Evolutionary conservation across 1,140 invertebrate genomes (phyloP).

Genomic region (Drosophila sechellia): DNA sequence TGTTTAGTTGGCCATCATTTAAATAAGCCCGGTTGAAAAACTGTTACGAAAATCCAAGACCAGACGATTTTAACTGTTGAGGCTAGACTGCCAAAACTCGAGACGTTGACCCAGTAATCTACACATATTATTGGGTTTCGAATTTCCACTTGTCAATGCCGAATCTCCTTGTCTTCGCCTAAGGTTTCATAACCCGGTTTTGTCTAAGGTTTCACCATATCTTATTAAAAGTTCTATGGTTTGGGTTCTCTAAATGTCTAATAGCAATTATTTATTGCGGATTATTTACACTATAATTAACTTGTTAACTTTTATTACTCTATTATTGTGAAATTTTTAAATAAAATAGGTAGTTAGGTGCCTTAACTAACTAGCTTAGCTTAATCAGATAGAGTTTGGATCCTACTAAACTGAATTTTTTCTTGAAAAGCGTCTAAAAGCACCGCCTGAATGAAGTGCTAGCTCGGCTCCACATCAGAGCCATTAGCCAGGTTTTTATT

Average conservation of each 20-base stretch:
- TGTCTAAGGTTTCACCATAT: neutral
- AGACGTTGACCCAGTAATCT: slow-evolving; percentile 60
- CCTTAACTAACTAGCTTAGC: neutral
- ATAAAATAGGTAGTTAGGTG: neutral
- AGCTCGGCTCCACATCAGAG: slow-evolving; percentile 18
- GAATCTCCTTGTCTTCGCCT: neutral
- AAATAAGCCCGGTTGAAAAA: slow-evolving; percentile 64
- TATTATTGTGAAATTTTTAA: too few species aligned
- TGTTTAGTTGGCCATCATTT: slow-evolving; percentile 70
- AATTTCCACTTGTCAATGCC: slow-evolving; percentile 34
- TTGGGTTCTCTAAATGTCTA: neutral
- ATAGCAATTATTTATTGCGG: too few species aligned
- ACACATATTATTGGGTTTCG: slow-evolving; percentile 34
- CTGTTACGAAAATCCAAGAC: slow-evolving; percentile 60
- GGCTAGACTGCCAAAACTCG: slow-evolving; percentile 10
- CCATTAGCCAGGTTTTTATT: slow-evolving; percentile 72
- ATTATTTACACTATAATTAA: too few species aligned
- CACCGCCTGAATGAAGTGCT: slow-evolving; percentile 25
- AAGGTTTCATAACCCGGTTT: neutral
- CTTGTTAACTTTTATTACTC: too few species aligned
- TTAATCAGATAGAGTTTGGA: neutral
- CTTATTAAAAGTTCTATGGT: neutral
- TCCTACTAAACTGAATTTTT: neutral
- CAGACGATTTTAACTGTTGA: slow-evolving; percentile 19
- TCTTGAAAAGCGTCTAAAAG: neutral